A percentile compares a stretch with the other conserved stretches of the same genome.
phyloP scores from a whole-genome alignment of 2,888 invertebrate species.

The Steinernema scapterisci region DNA sequence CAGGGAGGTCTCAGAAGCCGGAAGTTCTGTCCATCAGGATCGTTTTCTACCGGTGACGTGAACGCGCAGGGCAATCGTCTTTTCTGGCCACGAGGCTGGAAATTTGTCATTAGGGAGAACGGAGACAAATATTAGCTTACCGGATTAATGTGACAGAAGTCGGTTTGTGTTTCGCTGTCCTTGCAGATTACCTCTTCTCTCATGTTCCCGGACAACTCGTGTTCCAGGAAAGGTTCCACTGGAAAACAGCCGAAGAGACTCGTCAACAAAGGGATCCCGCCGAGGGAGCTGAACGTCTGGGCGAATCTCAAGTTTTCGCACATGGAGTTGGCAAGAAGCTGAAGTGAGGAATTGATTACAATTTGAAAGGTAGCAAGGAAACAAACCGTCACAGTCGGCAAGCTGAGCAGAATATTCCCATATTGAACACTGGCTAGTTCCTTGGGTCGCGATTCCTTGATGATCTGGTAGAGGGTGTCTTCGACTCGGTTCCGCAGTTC shows the following conservation, averaged over 20 bases:
- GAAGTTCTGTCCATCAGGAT: slow-evolving; percentile 50
- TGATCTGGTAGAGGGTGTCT: slow-evolving; percentile 56
- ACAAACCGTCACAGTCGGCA: slow-evolving; percentile 59
- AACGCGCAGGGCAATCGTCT: slow-evolving; percentile 40
- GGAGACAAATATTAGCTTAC: neutral
- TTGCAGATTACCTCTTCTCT: slow-evolving; percentile 32
- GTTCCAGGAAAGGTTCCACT: slow-evolving; percentile 56
- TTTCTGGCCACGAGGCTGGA: slow-evolving; percentile 34
- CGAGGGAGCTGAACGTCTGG: slow-evolving; percentile 59
- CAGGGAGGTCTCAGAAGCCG: slow-evolving; percentile 56
- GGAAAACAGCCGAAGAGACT: slow-evolving; percentile 65
- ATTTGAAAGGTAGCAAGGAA: neutral
- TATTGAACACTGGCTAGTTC: slow-evolving; percentile 46
- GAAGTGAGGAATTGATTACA: slow-evolving; percentile 8
- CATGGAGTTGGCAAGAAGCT: slow-evolving; percentile 59
- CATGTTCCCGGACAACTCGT: neutral
- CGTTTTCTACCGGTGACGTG: slow-evolving; percentile 50
- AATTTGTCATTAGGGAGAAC: neutral
- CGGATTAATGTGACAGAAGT: slow-evolving; percentile 23
- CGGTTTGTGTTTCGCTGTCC: slow-evolving; percentile 37
- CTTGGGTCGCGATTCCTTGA: slow-evolving; percentile 53
- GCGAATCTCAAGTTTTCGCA: slow-evolving; percentile 64
- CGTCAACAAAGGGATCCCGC: slow-evolving; percentile 57
- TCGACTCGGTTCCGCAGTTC: slow-evolving; percentile 56
- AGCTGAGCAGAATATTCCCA: slow-evolving; percentile 57